These are phyloP conservation scores for Casuarius casuarius DNA, from an alignment of 2,113 vertebrate genomes.

Conservation along the genomic window DNA sequence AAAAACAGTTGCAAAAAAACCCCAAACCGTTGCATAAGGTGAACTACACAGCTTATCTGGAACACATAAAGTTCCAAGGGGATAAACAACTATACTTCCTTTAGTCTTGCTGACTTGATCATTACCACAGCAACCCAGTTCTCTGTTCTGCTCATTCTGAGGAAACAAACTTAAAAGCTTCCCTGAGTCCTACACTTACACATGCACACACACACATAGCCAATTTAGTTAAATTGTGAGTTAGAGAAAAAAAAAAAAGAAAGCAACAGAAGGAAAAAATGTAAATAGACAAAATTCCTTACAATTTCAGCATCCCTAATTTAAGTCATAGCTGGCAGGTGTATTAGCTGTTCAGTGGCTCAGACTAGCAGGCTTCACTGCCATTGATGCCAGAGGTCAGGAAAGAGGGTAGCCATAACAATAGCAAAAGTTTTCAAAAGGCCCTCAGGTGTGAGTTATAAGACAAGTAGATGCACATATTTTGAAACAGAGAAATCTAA, in stretches of 20 bases:
- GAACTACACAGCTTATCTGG: not conserved
- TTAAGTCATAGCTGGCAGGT: not conserved
- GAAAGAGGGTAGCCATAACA: not conserved
- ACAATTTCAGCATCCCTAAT: not conserved
- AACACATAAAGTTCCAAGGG: not conserved
- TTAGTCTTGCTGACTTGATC: not conserved
- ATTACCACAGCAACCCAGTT: not conserved
- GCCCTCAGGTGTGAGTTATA: not conserved
- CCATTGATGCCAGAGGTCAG: not conserved
- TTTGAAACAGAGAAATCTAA: not conserved
- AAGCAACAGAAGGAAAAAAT: not conserved
- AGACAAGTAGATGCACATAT: rapidly evolving
- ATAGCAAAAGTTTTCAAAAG: not conserved
- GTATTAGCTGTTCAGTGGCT: not conserved
- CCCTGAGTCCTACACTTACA: not conserved
- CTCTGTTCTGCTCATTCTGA: not conserved
- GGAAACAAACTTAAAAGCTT: not conserved
- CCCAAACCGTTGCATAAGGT: not conserved
- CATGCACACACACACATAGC: not conserved
- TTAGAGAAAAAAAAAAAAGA: not conserved
- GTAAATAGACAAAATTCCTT: not conserved
- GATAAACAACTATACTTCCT: not conserved
- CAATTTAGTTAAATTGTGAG: not conserved
- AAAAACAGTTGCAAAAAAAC: not conserved
- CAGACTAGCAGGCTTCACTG: not conserved